Conservation (phyloP, 2,888 invertebrate species). For the Branchipolynoe longqiensis region DNA sequence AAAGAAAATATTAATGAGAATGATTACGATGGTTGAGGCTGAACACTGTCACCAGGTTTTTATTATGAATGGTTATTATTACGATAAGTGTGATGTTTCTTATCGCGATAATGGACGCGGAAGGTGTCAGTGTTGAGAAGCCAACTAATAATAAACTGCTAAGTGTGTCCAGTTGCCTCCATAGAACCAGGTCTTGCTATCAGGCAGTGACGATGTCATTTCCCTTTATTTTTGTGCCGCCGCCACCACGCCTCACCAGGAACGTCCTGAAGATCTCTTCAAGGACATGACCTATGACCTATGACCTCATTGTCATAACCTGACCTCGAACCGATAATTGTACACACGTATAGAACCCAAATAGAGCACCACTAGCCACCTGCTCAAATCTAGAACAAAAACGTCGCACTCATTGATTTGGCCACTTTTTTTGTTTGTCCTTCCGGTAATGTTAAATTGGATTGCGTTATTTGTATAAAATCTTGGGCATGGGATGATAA, state of each 20-base stretch:
- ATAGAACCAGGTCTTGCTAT: slow-evolving; percentile 14
- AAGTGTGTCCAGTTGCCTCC: not conserved
- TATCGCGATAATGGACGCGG: not conserved
- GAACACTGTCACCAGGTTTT: not conserved
- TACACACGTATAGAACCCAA: not conserved
- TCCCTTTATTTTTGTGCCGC: not conserved
- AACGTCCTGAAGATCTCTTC: not conserved
- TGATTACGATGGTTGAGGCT: not conserved
- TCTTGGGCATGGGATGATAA: too few relatives aligned
- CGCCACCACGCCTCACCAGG: not conserved
- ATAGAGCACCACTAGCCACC: not conserved
- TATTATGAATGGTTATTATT: not conserved
- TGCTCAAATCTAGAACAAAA: too few relatives aligned
- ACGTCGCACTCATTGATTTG: too few relatives aligned
- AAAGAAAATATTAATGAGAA: too few relatives aligned
- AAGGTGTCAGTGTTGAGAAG: not conserved
- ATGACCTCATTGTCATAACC: not conserved
- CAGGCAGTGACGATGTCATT: not conserved
- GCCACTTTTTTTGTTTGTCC: too few relatives aligned
- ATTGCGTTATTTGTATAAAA: too few relatives aligned
- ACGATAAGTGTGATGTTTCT: not conserved
- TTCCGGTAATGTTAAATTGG: too few relatives aligned
- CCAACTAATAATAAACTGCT: not conserved
- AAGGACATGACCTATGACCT: not conserved
- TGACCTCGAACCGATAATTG: not conserved